Evolutionary conservation across 2,113 vertebrate genomes (phyloP).

Genomic region (Aspiorhynchus laticeps): DNA sequence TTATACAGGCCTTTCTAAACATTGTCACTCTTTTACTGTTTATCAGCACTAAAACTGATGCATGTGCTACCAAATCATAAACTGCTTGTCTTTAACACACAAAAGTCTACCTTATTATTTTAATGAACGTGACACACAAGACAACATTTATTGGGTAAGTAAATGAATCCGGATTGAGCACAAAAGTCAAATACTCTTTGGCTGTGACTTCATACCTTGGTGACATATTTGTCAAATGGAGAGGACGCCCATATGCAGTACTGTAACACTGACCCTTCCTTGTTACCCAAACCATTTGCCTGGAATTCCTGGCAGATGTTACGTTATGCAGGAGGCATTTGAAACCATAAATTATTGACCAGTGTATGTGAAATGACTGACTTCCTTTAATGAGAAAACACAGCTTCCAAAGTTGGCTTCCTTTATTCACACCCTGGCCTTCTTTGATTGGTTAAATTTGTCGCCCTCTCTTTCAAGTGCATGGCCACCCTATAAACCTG

Average conservation of each 20-base stretch:
- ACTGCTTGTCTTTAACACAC: not conserved
- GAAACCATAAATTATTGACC: conserved; percentile 66
- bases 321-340: conserved; percentile 58
- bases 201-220: not conserved
- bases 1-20: too few species aligned
- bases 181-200: not conserved
- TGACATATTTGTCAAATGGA: not conserved
- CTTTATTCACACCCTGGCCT: conserved; percentile 60
- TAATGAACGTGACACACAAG: not conserved
- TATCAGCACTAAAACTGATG: not conserved
- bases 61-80: not conserved
- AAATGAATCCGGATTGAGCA: not conserved
- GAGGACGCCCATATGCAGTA: conserved; percentile 39
- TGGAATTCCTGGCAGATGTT: conserved; percentile 49
- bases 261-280: conserved; percentile 39
- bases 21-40: not conserved
- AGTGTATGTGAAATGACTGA: conserved; percentile 69
- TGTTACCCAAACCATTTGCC: conserved; percentile 67
- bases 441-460: conserved; percentile 74
- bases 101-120: not conserved
- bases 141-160: not conserved
- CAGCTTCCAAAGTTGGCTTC: conserved; percentile 60
- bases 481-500: conserved; percentile 75
- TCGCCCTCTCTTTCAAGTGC: conserved; percentile 80
- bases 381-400: conserved; percentile 69